These are phyloP conservation scores for crab-eating macaque (Macaca fascicularis) DNA, from an alignment of 2,113 vertebrate species.

Conservation along the genomic window DNA sequence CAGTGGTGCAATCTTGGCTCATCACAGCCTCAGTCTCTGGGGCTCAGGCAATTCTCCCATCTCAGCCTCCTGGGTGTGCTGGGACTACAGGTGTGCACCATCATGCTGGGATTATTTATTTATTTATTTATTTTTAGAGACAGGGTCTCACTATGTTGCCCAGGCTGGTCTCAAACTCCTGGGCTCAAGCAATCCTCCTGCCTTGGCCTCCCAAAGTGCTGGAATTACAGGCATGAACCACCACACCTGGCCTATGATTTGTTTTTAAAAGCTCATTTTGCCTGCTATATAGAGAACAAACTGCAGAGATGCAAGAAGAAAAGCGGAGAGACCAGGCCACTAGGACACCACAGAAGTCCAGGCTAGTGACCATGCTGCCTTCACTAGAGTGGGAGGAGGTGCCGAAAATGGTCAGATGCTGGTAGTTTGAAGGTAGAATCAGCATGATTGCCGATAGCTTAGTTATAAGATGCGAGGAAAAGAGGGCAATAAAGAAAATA, in stretches of 20 bases:
- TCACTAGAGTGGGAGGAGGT: neutral
- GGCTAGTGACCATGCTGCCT: neutral
- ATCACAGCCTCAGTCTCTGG: no score
- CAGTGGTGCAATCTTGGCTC: no score
- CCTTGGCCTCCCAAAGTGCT: neutral
- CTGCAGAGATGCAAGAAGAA: neutral
- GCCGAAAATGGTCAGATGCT: neutral
- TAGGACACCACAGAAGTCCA: neutral
- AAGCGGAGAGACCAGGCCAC: neutral
- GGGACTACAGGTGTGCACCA: no score
- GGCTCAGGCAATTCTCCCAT: no score
- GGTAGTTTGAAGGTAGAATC: neutral
- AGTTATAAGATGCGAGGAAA: neutral
- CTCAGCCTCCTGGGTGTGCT: no score
- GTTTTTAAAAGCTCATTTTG: neutral
- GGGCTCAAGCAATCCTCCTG: neutral
- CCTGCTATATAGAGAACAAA: neutral
- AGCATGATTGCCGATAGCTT: neutral
- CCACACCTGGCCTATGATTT: neutral
- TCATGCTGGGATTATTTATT: neutral
- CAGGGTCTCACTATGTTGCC: neutral
- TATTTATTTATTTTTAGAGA: neutral
- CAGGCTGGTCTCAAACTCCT: neutral
- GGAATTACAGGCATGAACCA: no score
- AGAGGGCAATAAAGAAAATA: neutral